phyloP scores from a whole-genome alignment of 2,888 invertebrate species.

The Rotaria sp. region DNA sequence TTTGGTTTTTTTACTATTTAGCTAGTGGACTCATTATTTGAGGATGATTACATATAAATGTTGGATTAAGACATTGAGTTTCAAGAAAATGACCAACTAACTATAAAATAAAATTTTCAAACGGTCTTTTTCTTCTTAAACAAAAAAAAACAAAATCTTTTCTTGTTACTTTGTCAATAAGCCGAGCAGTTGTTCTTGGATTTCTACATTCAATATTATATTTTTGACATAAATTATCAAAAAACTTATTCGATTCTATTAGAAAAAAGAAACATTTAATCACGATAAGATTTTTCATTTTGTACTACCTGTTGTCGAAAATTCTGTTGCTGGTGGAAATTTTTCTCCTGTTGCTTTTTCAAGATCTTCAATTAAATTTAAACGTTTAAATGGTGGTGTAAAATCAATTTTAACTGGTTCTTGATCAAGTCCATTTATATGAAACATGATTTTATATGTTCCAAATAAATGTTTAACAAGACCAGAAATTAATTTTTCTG shows the following conservation, averaged over 20 bases:
- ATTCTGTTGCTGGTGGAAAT: slow-evolving; percentile 53
- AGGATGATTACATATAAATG: slow-evolving; percentile 92
- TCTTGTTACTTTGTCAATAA: slow-evolving; percentile 74
- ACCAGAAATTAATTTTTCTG: slow-evolving; percentile 79
- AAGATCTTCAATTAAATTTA: slow-evolving; percentile 81
- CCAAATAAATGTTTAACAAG: slow-evolving; percentile 89
- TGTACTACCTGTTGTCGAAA: not conserved
- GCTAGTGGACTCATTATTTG: slow-evolving; percentile 97
- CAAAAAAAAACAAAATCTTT: no score
- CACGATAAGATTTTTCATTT: not conserved
- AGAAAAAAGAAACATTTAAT: not conserved
- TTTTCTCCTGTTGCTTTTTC: slow-evolving; percentile 66
- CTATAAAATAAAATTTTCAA: slow-evolving; percentile 47
- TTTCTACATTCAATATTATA: slow-evolving; percentile 84
- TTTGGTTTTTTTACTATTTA: slow-evolving; percentile 67
- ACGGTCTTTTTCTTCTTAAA: no score
- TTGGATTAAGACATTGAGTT: slow-evolving; percentile 85
- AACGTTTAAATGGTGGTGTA: slow-evolving; percentile 85
- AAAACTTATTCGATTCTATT: slow-evolving; percentile 57
- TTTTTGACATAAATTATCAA: slow-evolving; percentile 73
- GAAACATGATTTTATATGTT: slow-evolving; percentile 78
- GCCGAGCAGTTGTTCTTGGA: slow-evolving; percentile 81
- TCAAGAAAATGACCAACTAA: slow-evolving; percentile 91
- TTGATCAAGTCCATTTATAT: slow-evolving; percentile 65
- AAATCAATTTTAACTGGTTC: slow-evolving; percentile 82